Evolutionary conservation across 2,797 vertebrate genomes (phyloP), one percentile per base, ranked within the genome.

Genomic region (Lophius americanus): DNA sequence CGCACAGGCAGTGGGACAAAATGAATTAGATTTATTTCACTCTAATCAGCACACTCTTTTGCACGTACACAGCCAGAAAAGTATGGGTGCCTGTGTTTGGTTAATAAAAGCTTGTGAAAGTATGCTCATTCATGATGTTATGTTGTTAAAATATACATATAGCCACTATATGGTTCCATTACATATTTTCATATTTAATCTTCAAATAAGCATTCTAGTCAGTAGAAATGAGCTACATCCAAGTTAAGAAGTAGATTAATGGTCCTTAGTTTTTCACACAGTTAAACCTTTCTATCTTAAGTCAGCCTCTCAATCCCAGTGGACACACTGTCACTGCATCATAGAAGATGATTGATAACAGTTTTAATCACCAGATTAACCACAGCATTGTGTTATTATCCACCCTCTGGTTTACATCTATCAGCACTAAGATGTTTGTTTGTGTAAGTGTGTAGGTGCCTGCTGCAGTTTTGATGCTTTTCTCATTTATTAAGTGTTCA

Each of bases 301-400:
- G 70, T 83, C 78, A 75, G 48, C 64, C 77, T 60, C 73, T 74
- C 67, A 73, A 72, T 83, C 76, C 78, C 79, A 56, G 64, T 46
- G 71, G 72, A 67, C 59, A 51, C 35, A 50, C 48, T 82, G 81
- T 90, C 85, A 80, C 68, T 71, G 70, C 64, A 64, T 86, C 64
- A 75, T 73, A 88, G 52, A 66, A 70, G 51, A 84, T 84, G 85
- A 90, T 91, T 88, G 85, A 91, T 91, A 79, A 81, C 60, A 71
- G 70, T 75, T 75, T 84, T 82, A 82, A 83, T 89, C 64, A 82
- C 73, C 76, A 73, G 68, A 86, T 81, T 64, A 76, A 77, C 76
- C 74, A 9, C 74, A 77, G 73, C 76, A 58, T 79, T 60, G 56
- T 13, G 32, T 63, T 61, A 39, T 78, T 74, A 79, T 76, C 70